Base-by-base conservation (phyloP, 2,888 invertebrate genomes). In the Ichneumoninae sp. region DNA sequence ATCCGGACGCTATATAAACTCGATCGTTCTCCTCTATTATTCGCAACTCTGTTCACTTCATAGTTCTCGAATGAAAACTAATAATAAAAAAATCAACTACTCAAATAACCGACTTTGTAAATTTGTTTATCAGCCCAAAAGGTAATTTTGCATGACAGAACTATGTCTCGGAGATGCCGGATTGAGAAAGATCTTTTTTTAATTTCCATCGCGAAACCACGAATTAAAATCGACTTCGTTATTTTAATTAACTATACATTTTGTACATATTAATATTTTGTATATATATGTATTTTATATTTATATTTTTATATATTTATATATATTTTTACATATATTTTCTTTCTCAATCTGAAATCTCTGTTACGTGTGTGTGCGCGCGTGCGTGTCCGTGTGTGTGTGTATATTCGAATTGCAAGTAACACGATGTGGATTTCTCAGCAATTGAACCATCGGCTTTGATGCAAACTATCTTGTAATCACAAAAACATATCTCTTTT, bases 121-220 rank as follows among this genome's bases (percentile, higher is more conserved):
- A 65, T 81, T 80, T 81, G 22, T 77, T 77, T 10, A 50, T 68
- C 50, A 76, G 80, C 80, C 83, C 80, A 71, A 75, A 79, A 82
- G 60, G 60, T 74, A 62, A 74, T 62, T 62, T n/a, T 74, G 72
- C 72, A 74, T 60, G 72, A 62, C 44, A 44, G 60, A 62, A 30
- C 26, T 22, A 57, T 57, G 57, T 33, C 30, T 62, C 60, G 16
- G 60, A 33, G 60, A 62, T 30, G 1, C 6, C 33, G 33, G 60
- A 62, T 33, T 62, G 16, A 6, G 33, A 62, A 16, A 62, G 33
- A 33, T 33, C 30, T 33, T 62, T 33, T 26, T 6, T 33, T 44
- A 13, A 44, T 13, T 13, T 13, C 16, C 44, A 33, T 62, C 60
- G 60, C 30, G n/a, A 30, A 30, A 16, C 0, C n/a, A 2, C 16